Evolutionary conservation across 2,888 invertebrate genomes (phyloP).

Genomic region (Tineola bisselliella): DNA sequence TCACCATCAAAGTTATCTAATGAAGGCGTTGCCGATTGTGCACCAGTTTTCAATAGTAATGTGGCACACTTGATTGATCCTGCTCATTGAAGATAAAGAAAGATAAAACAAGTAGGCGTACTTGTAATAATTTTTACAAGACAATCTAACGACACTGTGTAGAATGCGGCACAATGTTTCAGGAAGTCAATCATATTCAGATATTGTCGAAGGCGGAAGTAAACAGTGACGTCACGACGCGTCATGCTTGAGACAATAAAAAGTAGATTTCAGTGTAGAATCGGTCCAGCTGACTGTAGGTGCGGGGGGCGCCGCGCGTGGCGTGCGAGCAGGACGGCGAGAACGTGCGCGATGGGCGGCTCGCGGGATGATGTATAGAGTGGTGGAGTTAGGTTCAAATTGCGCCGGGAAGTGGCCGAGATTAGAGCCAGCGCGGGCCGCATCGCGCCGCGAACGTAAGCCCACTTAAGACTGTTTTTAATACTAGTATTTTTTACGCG

Average conservation of each 20-base stretch:
- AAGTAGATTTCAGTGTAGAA: conserved; percentile 66
- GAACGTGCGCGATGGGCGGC: conserved; percentile 48
- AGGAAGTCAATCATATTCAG: conserved; percentile 10
- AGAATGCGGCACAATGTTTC: background rate
- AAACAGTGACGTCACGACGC: conserved; percentile 67
- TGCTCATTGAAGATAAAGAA: background rate
- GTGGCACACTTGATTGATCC: conserved; percentile 6
- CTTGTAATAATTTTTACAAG: background rate
- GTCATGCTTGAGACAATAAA: conserved; percentile 61
- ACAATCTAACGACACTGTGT: background rate
- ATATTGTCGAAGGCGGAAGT: conserved; percentile 24
- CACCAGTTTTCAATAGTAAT: background rate
- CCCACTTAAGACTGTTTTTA: conserved; percentile 78
- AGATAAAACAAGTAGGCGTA: conserved; percentile 8
- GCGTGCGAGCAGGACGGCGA: conserved; percentile 24
- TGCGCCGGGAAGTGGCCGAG: conserved; percentile 80
- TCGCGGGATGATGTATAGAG: conserved; percentile 75
- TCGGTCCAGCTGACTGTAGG: conserved; percentile 64
- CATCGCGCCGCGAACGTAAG: conserved; percentile 72
- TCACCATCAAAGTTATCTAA: background rate
- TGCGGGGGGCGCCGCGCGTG: conserved; percentile 20
- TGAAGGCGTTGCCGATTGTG: background rate
- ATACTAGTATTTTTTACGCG: conserved; percentile 74
- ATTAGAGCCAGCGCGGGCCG: conserved; percentile 74
- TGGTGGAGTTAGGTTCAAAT: conserved; percentile 79